Conservation (phyloP, 2,888 invertebrate species). For the Leptinotarsa juncta region DNA sequence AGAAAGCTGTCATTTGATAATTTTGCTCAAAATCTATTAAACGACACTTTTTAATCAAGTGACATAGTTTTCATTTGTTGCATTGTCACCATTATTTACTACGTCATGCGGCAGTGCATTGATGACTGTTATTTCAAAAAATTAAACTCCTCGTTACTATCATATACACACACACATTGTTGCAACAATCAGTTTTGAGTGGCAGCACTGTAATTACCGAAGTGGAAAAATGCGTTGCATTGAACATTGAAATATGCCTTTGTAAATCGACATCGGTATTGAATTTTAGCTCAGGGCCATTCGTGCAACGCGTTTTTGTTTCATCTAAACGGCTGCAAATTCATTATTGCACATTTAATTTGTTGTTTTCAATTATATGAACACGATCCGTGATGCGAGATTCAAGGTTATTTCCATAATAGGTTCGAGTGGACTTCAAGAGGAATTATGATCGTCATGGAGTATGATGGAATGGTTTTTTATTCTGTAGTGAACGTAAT, state of each 20-base stretch:
- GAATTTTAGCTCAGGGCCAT: conserved; percentile 15
- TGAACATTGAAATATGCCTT: conserved; percentile 14
- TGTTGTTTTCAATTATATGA: conserved; percentile 18
- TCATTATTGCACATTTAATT: conserved; percentile 16
- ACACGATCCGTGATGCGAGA: conserved; percentile 1
- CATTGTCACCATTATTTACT: too few relatives aligned
- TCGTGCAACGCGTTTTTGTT: conserved; percentile 19
- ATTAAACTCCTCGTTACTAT: too few relatives aligned
- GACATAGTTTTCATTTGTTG: too few relatives aligned
- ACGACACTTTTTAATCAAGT: too few relatives aligned
- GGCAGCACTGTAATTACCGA: too few relatives aligned
- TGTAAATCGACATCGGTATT: not conserved
- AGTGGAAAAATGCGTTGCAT: conserved; percentile 2
- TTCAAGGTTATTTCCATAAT: conserved; percentile 18
- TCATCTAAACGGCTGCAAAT: conserved; percentile 4
- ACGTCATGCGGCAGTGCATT: too few relatives aligned
- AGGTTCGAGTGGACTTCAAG: conserved; percentile 1
- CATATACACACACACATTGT: too few relatives aligned
- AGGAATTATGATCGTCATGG: not conserved
- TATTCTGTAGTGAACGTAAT: not conserved
- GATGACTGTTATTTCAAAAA: too few relatives aligned
- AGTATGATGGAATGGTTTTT: not conserved
- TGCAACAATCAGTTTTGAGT: too few relatives aligned
- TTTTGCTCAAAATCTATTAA: too few relatives aligned
- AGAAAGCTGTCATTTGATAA: too few relatives aligned